Percentiles rank a stretch among this genome's conserved stretches.
phyloP scores from a whole-genome alignment of 2,888 invertebrate species.

The Caenorhabditis becei region DNA sequence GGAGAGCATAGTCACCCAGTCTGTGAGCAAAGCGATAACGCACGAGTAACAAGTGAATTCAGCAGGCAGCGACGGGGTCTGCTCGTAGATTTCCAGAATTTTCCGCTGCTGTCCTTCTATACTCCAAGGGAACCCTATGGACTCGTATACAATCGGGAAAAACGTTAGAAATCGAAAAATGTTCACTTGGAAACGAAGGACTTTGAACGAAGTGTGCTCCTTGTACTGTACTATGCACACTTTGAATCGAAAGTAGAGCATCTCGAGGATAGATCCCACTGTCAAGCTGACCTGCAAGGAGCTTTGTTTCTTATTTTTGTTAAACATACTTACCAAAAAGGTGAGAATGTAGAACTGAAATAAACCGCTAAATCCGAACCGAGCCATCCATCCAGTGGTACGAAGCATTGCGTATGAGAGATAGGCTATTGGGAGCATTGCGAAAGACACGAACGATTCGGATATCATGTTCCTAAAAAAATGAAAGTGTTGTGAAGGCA shows the following conservation, averaged over 20 bases:
- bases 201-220: background rate
- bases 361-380: background rate
- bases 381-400: conserved; percentile 13
- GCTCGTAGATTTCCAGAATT: background rate
- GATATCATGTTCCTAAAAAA: conserved; percentile 7
- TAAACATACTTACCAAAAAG: background rate
- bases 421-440: conserved; percentile 8
- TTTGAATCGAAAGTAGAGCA: conserved; percentile 24
- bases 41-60: background rate
- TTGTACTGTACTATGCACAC: background rate
- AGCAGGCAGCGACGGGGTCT: background rate
- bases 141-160: background rate
- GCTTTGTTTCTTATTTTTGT: no score
- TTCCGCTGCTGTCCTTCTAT: conserved; percentile 2
- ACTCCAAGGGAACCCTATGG: background rate
- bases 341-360: background rate
- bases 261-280: conserved; percentile 4
- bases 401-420: background rate
- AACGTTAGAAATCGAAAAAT: background rate
- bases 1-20: background rate
- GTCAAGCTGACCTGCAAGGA: conserved; percentile 1
- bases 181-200: background rate
- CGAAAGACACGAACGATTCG: conserved; percentile 9
- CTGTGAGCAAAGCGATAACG: background rate
- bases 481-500: no score